Evolutionary conservation across 1,140 invertebrate species (phyloP).

Genomic region (Aphis gossypii): DNA sequence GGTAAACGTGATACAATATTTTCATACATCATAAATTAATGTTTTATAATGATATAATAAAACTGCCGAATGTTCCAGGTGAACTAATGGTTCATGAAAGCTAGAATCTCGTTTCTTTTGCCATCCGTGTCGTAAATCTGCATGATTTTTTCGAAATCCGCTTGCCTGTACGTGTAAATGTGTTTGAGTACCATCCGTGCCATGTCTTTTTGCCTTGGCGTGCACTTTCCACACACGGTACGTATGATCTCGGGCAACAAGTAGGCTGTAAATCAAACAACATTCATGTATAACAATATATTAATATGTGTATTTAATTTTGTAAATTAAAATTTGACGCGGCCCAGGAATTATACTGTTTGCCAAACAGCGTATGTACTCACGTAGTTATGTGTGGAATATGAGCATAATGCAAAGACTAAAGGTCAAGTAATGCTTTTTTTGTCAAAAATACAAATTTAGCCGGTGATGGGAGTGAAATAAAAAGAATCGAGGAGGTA

Average conservation of each 20-base stretch:
- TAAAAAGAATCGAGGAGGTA: no score
- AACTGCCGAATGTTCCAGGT: not conserved
- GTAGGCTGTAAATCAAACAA: not conserved
- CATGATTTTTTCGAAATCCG: not conserved
- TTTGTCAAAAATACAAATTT: no score
- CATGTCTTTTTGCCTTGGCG: conserved; percentile 8
- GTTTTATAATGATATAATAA: not conserved
- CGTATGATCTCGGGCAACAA: conserved; percentile 26
- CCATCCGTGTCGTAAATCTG: not conserved
- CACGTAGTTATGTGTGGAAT: no score
- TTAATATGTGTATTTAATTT: not conserved
- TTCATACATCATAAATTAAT: not conserved
- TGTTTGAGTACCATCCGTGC: not conserved
- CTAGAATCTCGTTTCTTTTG: not conserved
- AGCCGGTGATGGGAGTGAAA: no score
- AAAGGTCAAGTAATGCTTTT: no score
- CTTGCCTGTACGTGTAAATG: conserved; percentile 16
- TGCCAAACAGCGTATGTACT: not conserved
- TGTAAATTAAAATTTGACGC: not conserved
- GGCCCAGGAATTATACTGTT: no score
- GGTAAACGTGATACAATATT: not conserved
- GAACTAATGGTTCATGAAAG: conserved; percentile 13
- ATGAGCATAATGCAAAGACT: no score
- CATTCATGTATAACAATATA: not conserved
- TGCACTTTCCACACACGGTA: not conserved